These are phyloP conservation scores for Cataglyphis livida DNA, from an alignment of 2,888 invertebrate species.

Conservation along the genomic window DNA sequence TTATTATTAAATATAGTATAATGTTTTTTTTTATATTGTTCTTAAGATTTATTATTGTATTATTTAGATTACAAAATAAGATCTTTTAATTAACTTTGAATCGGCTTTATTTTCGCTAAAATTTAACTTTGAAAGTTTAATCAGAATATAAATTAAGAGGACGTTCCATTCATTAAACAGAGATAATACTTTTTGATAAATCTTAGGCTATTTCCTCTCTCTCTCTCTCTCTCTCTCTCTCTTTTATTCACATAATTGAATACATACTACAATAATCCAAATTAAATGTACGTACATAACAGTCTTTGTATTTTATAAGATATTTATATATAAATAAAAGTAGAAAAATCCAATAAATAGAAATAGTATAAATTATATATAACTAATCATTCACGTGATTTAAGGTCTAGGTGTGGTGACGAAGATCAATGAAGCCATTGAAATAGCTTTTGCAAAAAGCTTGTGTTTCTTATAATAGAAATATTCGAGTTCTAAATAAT, in stretches of 20 bases:
- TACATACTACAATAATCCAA: conserved; percentile 14
- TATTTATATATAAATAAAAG: conserved; percentile 10
- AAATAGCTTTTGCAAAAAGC: conserved; percentile 19
- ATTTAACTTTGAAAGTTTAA: conserved; percentile 32
- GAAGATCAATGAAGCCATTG: background rate
- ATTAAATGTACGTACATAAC: background rate
- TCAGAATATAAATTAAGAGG: conserved; percentile 18
- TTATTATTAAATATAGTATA: background rate
- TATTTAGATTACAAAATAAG: conserved; percentile 14
- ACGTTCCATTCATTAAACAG: conserved; percentile 30
- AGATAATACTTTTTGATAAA: conserved; percentile 16
- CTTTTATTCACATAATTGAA: background rate
- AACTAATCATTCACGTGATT: background rate
- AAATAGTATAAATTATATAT: conserved; percentile 2
- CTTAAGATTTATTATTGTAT: background rate
- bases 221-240: background rate
- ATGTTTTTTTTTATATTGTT: background rate
- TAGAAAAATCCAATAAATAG: background rate
- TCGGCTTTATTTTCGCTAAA: conserved; percentile 11
- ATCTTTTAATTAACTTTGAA: conserved; percentile 32
- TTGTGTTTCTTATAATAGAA: conserved; percentile 27
- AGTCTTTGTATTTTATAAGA: background rate
- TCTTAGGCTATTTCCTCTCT: background rate
- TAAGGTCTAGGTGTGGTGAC: background rate
- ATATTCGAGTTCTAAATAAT: background rate